Conservation (phyloP, 2,113 vertebrate species). For the Zingel zingel region DNA sequence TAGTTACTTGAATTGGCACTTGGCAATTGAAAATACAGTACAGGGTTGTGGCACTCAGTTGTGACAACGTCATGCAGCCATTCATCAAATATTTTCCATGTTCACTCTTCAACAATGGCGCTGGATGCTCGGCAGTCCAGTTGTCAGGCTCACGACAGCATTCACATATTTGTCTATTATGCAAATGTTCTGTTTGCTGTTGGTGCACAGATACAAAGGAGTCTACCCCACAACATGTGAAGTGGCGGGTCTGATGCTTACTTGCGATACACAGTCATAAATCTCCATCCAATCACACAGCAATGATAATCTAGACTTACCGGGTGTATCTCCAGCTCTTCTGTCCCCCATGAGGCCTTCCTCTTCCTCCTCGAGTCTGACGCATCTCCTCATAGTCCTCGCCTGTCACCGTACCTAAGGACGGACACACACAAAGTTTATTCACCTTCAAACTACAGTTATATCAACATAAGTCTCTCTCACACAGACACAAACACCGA, state of each 20-base stretch:
- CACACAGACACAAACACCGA: not conserved
- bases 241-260: not conserved
- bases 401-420: slow-evolving; percentile 86
- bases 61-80: not conserved
- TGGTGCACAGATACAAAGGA: not conserved
- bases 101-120: not conserved
- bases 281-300: not conserved
- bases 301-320: slow-evolving; percentile 79
- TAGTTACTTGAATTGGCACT: too few relatives aligned
- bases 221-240: not conserved
- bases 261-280: not conserved
- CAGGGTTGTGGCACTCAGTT: not conserved
- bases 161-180: not conserved
- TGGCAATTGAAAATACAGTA: not conserved
- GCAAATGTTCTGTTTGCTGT: not conserved
- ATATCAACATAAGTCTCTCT: not conserved
- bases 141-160: not conserved
- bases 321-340: slow-evolving; percentile 98
- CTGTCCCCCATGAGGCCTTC: slow-evolving; percentile 85
- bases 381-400: slow-evolving; percentile 94
- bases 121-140: not conserved
- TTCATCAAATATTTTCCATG: not conserved
- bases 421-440: not conserved
- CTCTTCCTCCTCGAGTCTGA: slow-evolving; percentile 83
- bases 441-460: not conserved